Percentiles rank a stretch among this genome's conserved stretches.
Evolutionary conservation across 2,888 invertebrate genomes (phyloP).

Genomic region (Lasioglossum zephyrum): DNA sequence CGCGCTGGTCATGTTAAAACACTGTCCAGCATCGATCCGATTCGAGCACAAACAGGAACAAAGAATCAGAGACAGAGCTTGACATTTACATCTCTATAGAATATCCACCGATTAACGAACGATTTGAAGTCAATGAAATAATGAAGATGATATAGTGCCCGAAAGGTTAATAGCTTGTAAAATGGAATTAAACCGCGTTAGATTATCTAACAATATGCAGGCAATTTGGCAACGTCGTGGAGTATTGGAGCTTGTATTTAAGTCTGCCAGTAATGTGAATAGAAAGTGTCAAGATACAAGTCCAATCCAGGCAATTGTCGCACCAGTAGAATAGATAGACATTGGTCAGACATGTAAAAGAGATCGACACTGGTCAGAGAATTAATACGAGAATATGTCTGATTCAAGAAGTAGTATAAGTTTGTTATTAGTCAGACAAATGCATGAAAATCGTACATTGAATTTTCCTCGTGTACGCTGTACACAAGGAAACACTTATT

Average conservation of each 20-base stretch:
- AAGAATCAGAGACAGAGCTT: not conserved
- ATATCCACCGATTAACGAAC: not conserved
- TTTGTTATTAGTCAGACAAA: not conserved
- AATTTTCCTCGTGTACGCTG: too few relatives aligned
- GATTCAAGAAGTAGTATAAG: not conserved
- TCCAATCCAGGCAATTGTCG: not conserved
- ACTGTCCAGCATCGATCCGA: slow-evolving; percentile 45
- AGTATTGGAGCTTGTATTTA: not conserved
- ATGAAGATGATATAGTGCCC: not conserved
- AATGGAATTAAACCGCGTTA: not conserved
- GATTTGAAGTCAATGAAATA: not conserved
- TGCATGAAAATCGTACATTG: not conserved
- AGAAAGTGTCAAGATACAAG: not conserved
- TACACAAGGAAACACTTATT: too few relatives aligned
- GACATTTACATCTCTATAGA: not conserved
- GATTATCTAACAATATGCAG: not conserved
- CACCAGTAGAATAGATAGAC: too few relatives aligned
- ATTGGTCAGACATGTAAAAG: too few relatives aligned
- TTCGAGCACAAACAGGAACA: slow-evolving; percentile 21
- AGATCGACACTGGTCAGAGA: too few relatives aligned
- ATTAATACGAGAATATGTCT: not conserved
- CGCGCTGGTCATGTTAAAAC: slow-evolving; percentile 51
- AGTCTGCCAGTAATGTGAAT: not conserved
- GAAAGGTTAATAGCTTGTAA: not conserved
- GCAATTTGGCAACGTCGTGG: not conserved